These are phyloP conservation scores for Neopipo cinnamomea DNA, from an alignment of 2,113 vertebrate species.

Conservation along the genomic window DNA sequence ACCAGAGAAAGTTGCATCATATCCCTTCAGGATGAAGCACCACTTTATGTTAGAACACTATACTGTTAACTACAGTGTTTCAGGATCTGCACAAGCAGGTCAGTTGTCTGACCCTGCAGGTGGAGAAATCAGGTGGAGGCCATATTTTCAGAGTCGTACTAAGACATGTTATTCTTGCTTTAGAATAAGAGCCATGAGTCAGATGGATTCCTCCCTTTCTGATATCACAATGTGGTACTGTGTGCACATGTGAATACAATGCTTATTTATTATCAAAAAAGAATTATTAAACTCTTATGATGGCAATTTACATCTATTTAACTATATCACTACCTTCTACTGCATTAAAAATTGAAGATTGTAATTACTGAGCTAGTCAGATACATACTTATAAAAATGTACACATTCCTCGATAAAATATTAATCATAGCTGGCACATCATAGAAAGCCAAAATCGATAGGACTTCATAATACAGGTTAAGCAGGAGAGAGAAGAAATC, in stretches of 20 bases:
- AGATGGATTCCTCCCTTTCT: background rate
- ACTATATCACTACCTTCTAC: background rate
- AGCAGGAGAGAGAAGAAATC: background rate
- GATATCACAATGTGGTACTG: fast-evolving
- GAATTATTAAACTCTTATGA: background rate
- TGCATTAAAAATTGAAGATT: background rate
- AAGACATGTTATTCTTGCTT: background rate
- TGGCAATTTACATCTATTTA: background rate
- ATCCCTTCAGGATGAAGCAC: background rate
- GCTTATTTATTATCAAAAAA: background rate
- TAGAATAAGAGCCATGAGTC: background rate
- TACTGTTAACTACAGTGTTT: background rate
- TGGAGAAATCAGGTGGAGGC: background rate
- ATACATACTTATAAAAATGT: background rate
- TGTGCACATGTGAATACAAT: background rate
- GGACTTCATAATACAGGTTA: background rate
- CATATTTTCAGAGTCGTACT: background rate
- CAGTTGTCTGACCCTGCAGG: background rate
- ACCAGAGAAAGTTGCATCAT: background rate
- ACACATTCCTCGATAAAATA: background rate
- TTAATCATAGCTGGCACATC: background rate
- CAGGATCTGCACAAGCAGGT: background rate
- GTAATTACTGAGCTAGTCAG: background rate
- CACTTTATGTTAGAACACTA: background rate
- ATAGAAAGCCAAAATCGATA: background rate